phyloP scores from a whole-genome alignment of 2,113 vertebrate species.

The Odontophorus gujanensis region DNA sequence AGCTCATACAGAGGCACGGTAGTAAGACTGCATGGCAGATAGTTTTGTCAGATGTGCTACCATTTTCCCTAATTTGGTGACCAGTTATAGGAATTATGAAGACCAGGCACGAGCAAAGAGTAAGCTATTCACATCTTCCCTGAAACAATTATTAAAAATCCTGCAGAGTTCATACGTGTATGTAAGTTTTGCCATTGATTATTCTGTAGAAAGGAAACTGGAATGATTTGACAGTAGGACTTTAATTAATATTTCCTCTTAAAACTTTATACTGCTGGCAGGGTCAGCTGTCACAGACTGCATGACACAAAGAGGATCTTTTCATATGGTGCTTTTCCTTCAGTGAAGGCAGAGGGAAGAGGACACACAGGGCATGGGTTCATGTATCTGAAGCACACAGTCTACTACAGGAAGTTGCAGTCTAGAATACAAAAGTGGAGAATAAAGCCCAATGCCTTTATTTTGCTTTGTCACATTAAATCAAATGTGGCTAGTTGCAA shows the following conservation, averaged over 20 bases:
- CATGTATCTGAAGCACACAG: background rate
- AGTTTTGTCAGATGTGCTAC: background rate
- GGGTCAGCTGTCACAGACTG: background rate
- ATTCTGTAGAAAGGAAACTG: background rate
- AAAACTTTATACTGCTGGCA: background rate
- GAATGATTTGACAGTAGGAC: background rate
- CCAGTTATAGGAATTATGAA: background rate
- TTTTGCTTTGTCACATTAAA: background rate
- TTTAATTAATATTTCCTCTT: background rate
- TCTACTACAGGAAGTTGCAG: background rate
- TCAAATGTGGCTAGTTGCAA: background rate
- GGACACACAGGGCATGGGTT: background rate
- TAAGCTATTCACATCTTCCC: background rate
- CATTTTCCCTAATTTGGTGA: background rate
- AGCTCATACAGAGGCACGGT: background rate
- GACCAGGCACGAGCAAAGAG: background rate
- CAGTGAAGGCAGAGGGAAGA: background rate
- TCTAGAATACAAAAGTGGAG: background rate
- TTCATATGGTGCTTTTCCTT: background rate
- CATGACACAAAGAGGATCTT: background rate
- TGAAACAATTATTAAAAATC: background rate
- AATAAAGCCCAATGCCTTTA: background rate
- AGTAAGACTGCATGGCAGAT: fast-evolving
- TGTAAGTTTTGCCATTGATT: background rate
- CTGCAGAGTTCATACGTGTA: background rate